Evolutionary conservation across 2,797 vertebrate genomes (phyloP), one percentile per base, ranked within the genome.

Genomic region (Hephaestus fuliginosus): DNA sequence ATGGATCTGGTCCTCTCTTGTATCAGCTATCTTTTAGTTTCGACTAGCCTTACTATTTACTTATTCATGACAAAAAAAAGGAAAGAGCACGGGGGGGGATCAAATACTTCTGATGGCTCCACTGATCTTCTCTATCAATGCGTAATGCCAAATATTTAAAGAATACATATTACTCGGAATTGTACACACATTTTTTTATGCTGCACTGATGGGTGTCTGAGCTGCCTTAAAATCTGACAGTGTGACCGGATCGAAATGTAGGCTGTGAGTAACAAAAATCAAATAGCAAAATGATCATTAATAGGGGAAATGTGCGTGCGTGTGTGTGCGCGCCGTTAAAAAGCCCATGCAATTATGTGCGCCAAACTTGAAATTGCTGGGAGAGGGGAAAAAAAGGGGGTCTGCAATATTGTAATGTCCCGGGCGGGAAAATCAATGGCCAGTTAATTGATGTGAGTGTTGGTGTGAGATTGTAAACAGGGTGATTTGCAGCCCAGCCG

Each of bases 1-100:
- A 98, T 97, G 97, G 96, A 98, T 98, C 95, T 96, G 93, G 87
- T 95, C 91, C 94, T 93, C 93, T 94, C 91, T 90, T 91, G 93
- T 95, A 94, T 96, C 95, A 95, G 95, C 93, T 95, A 96, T 95
- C 94, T 95, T 94, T 95, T 95, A 96, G 95, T 90, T 95, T 94
- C 94, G 94, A 93, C 93, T 90, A 86, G 94, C 86, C 87, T 88
- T 51, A 86, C 89, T 95, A 94, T 95, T 96, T 95, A 96, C 93
- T 96, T 96, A 96, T 96, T 96, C 93, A 96, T 96, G 95, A 89
- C 86, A 93, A 89, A 92, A 93, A 92, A 64, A 41, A 28, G 56
- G 28, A 87, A 87, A 87, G 83, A 80, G 86, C 78, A 83, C 75
- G 81, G 71, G 85, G 85, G 85, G 81, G 81, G 86, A 89, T 92